Base-by-base conservation (phyloP, 1,140 invertebrate genomes). In the Meloidogyne chitwoodi region DNA sequence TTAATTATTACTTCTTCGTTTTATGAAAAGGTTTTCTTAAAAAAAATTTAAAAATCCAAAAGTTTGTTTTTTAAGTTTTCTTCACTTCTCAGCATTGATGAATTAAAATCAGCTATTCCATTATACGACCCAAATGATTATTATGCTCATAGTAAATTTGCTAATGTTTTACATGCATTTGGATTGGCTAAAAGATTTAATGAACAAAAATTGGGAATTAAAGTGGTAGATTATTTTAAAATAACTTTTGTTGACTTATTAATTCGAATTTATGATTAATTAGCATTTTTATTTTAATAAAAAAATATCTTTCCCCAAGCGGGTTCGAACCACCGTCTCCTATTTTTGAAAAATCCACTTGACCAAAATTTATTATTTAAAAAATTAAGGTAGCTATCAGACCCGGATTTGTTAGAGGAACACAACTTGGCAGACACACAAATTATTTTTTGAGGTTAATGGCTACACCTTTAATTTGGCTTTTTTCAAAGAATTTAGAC, bases 351-450 rank as follows among this genome's bases (percentile, higher is more conserved):
- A 38, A 38, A 3, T 38, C 34, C 34, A 38, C 34, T 38, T 38
- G 8, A 38, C 34, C 8, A 38, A 38, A 38, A 10, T 41, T 41
- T 3, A 16, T 29, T 19, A 64, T 38, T 38, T 34, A 0, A 14
- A 14, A 26, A 48, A 34, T 22, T 44, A 56, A 56, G 16, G 44
- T 69, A 61, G 26, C 24, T 4, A 29, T 44, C 19, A 70, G 68
- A 16, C 79, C 79, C 2, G 79, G 79, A 34, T 82, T 82, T 38
- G 62, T 81, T 19, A 77, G 80, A 27, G 80, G 80, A 34, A 82
- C 80, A 4, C 65, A 70, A 11, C 71, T 77, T 22, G 79, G 79
- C 16, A 77, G 79, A 41, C 79, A 82, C 29, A 82, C 81, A 19
- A 70, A 83, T 61, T 27, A 14, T n/a, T 34, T 70, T 34, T 66